Evolutionary conservation across 2,797 vertebrate species (phyloP).

Genomic region (Coendou prehensilis): DNA sequence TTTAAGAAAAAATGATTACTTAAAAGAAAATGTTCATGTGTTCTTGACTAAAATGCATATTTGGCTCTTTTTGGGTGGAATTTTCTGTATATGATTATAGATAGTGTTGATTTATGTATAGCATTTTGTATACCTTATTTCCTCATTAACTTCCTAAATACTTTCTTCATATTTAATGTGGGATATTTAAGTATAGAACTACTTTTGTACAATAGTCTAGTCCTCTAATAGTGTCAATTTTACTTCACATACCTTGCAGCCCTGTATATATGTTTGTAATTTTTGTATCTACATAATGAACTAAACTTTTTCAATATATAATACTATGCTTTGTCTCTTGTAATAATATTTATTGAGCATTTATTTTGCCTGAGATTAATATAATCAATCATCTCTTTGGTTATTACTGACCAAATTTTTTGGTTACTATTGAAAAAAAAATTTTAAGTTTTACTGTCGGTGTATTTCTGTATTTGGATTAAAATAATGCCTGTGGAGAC

Average conservation of each 20-base stretch:
- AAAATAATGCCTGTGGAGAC: not conserved
- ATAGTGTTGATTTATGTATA: no score
- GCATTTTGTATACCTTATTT: no score
- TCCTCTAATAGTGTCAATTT: not conserved
- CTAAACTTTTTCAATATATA: not conserved
- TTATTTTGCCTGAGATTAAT: not conserved
- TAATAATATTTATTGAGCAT: no score
- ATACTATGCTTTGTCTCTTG: not conserved
- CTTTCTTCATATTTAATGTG: no score
- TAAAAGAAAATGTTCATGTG: not conserved
- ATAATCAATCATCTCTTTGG: not conserved
- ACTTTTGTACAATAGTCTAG: not conserved
- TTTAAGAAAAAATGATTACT: not conserved
- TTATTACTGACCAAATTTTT: not conserved
- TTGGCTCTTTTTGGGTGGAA: no score
- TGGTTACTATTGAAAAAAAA: not conserved
- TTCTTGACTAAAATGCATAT: no score
- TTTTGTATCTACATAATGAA: not conserved
- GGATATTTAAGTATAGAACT: no score
- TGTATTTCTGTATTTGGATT: not conserved
- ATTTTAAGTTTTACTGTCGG: not conserved
- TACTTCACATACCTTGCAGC: not conserved
- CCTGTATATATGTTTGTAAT: not conserved
- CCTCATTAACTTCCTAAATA: no score
- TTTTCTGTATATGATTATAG: no score